phyloP scores from a whole-genome alignment of 2,113 vertebrate genomes.

The Empidonax alnorum region DNA sequence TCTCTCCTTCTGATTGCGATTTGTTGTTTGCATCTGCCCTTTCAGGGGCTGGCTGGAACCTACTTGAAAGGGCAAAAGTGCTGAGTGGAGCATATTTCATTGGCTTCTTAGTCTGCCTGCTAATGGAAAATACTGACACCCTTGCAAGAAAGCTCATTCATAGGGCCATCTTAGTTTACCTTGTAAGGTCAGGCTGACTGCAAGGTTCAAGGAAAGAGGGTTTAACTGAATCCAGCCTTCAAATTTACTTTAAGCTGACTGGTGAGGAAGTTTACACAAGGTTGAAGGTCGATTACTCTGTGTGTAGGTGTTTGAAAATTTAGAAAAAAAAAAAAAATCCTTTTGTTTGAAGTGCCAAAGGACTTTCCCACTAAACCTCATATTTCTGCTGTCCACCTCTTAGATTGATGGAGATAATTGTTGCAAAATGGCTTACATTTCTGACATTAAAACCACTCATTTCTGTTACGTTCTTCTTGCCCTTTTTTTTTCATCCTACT shows the following conservation, averaged over 20 bases:
- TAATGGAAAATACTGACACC: not conserved
- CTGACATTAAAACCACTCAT: not conserved
- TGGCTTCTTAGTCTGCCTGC: not conserved
- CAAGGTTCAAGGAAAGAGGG: not conserved
- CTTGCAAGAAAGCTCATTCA: not conserved
- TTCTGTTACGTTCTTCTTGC: not conserved
- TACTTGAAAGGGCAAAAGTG: not conserved
- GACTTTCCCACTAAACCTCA: not conserved
- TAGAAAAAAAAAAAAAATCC: not conserved
- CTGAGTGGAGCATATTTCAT: not conserved
- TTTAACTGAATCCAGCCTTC: not conserved
- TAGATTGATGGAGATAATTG: not conserved
- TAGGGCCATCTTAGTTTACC: fast-evolving
- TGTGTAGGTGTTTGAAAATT: not conserved
- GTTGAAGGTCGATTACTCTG: not conserved
- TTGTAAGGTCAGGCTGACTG: not conserved
- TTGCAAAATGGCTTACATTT: not conserved
- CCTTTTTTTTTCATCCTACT: not conserved
- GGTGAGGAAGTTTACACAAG: not conserved
- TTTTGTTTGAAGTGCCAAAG: not conserved
- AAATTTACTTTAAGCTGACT: not conserved
- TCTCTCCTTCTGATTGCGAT: not conserved
- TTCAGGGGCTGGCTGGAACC: not conserved
- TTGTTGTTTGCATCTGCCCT: not conserved
- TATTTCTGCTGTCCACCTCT: not conserved